Base-by-base conservation (phyloP, 2,888 invertebrate species). In the Piscicola geometra region DNA sequence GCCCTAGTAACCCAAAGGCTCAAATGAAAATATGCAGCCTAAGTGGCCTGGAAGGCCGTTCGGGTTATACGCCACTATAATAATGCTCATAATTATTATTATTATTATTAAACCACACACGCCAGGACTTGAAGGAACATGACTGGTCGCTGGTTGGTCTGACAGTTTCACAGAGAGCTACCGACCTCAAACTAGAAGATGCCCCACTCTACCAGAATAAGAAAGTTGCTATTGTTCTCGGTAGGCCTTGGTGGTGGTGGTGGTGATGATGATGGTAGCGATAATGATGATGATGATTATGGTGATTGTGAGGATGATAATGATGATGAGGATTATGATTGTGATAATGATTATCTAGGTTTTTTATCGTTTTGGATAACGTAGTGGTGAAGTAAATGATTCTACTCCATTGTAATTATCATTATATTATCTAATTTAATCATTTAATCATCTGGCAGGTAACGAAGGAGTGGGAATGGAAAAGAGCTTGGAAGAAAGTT, bases 91-190 rank as follows among this genome's bases (percentile, higher is more conserved):
- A n/a, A n/a, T n/a, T n/a, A n/a, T n/a, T n/a, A n/a, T n/a, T n/a
- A n/a, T n/a, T n/a, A n/a, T n/a, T n/a, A n/a, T n/a, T n/a, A n/a
- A n/a, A n/a, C n/a, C n/a, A n/a, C n/a, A n/a, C n/a, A n/a, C n/a
- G n/a, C n/a, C n/a, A 56, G 60, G 60, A 56, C 5, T 25, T 56
- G 60, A 56, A 56, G 25, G 60, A 56, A 56, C 60, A 56, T 18
- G 60, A 5, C n/a, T 56, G 60, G 60, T 18, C 5, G 21, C 15
- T 56, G 60, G 3, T 56, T 56, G 60, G 60, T 15, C 60, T 56
- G 60, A 56, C n/a, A 18, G 60, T 56, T 18, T 5, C 60, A 56
- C 12, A 56, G 12, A 56, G 25, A 18, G n/a, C 21, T 25, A 15
- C 21, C 25, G 5, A 5, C 3, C 9, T 56, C n/a, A 21, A 5